Percentiles rank a stretch among this genome's conserved stretches.
Evolutionary conservation across 2,888 invertebrate species (phyloP).

Genomic region (Eupithecia inturbata): DNA sequence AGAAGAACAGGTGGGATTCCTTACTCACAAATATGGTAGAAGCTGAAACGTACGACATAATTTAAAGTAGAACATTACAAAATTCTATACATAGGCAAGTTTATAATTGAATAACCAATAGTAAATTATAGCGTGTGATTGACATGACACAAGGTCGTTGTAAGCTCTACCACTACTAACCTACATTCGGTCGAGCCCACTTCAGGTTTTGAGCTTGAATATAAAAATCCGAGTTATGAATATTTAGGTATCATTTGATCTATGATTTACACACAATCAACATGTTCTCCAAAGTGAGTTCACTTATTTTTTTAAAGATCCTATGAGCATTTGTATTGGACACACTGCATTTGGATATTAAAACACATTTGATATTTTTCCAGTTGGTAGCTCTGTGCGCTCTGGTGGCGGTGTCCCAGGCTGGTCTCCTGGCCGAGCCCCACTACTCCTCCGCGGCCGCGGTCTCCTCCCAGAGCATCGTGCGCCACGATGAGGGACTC

Average conservation of each 20-base stretch:
- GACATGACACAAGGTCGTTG: conserved; percentile 39
- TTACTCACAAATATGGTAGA: too few species aligned
- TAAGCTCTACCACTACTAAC: conserved; percentile 38
- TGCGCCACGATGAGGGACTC: conserved; percentile 63
- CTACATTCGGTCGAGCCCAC: conserved; percentile 25
- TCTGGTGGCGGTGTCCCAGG: conserved; percentile 63
- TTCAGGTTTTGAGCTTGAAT: conserved; percentile 36
- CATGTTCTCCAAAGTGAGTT: conserved; percentile 59
- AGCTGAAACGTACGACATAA: too few species aligned
- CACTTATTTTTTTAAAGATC: not conserved
- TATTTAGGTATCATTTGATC: conserved; percentile 41
- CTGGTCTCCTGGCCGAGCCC: conserved; percentile 62
- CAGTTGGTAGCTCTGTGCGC: conserved; percentile 59
- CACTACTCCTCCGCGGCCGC: conserved; percentile 66
- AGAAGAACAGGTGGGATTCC: too few species aligned
- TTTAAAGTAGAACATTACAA: too few species aligned
- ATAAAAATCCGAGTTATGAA: conserved; percentile 42
- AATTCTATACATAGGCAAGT: too few species aligned
- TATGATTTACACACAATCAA: conserved; percentile 46
- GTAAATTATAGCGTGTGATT: too few species aligned
- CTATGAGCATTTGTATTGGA: not conserved
- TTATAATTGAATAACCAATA: too few species aligned
- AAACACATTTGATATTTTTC: conserved; percentile 23
- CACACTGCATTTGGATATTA: not conserved
- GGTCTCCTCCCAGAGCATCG: conserved; percentile 70